Evolutionary conservation across 2,888 invertebrate species (phyloP).

Genomic region (Seira sanloemensis): DNA sequence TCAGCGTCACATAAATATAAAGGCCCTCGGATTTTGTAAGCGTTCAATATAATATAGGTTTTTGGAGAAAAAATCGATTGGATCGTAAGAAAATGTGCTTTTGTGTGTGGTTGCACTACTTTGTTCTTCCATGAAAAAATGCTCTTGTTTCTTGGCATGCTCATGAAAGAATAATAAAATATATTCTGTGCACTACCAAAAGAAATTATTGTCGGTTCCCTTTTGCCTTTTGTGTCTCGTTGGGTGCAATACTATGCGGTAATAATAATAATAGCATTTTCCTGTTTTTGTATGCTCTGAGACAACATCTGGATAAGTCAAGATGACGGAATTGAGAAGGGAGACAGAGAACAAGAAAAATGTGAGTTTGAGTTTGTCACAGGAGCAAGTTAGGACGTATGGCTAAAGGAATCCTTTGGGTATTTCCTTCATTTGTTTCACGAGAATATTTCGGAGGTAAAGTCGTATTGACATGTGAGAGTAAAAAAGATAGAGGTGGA

Average conservation of each 20-base stretch:
- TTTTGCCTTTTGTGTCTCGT: background rate
- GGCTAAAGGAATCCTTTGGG: background rate
- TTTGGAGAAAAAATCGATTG: too few species aligned
- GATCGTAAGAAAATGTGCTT: too few species aligned
- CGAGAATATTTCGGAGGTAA: background rate
- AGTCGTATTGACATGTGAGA: background rate
- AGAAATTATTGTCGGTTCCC: background rate
- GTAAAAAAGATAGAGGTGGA: background rate
- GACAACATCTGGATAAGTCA: background rate
- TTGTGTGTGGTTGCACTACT: too few species aligned
- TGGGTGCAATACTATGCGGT: too few species aligned
- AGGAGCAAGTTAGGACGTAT: background rate
- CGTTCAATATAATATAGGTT: too few species aligned
- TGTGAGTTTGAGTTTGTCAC: background rate
- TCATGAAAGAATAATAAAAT: background rate
- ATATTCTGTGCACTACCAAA: too few species aligned
- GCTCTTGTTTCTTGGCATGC: too few species aligned
- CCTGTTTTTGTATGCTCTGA: background rate
- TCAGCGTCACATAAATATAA: background rate
- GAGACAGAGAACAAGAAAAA: background rate
- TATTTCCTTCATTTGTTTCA: too few species aligned
- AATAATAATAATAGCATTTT: background rate
- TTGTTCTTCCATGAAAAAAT: too few species aligned
- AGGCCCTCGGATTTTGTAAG: too few species aligned
- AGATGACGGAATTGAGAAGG: background rate